phyloP scores from a whole-genome alignment of 2,888 invertebrate species.

The Chymomyza procnemis region DNA sequence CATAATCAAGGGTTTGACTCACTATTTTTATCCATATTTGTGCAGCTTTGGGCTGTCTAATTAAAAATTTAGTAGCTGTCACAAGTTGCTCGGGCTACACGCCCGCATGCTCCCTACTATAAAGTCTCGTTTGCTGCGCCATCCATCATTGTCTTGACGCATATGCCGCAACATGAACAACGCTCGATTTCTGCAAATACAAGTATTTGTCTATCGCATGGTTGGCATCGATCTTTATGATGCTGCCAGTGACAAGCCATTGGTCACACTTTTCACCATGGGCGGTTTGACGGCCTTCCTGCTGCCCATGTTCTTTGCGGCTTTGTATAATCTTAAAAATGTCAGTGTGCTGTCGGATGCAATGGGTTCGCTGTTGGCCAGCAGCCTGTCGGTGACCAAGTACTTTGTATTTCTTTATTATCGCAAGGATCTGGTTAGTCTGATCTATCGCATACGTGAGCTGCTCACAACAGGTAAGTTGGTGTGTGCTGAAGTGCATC shows the following conservation, averaged over 20 bases:
- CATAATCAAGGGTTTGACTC: not conserved
- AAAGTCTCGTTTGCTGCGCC: not conserved
- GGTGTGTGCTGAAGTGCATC: no score
- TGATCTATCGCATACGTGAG: conserved; percentile 37
- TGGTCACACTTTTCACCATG: conserved; percentile 29
- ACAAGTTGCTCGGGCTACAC: not conserved
- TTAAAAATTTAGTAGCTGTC: not conserved
- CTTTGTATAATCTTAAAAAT: conserved; percentile 27
- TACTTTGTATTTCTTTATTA: conserved; percentile 38
- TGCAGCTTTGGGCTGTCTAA: no score
- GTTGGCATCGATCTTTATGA: conserved; percentile 50
- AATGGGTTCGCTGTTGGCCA: conserved; percentile 36
- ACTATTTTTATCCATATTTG: no score
- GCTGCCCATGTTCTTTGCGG: conserved; percentile 29
- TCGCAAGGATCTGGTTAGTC: conserved; percentile 43
- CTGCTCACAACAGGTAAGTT: conserved; percentile 46
- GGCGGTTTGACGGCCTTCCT: conserved; percentile 12
- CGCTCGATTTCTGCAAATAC: conserved; percentile 39
- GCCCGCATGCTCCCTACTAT: not conserved
- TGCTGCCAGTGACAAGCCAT: conserved; percentile 26
- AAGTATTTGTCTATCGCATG: conserved; percentile 34
- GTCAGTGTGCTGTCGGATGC: conserved; percentile 41
- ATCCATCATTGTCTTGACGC: not conserved
- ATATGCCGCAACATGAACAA: conserved; percentile 20
- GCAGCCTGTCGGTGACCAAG: conserved; percentile 32